These are phyloP conservation scores for Epinephelus moara DNA, from an alignment of 2,113 vertebrate genomes.

Conservation along the genomic window DNA sequence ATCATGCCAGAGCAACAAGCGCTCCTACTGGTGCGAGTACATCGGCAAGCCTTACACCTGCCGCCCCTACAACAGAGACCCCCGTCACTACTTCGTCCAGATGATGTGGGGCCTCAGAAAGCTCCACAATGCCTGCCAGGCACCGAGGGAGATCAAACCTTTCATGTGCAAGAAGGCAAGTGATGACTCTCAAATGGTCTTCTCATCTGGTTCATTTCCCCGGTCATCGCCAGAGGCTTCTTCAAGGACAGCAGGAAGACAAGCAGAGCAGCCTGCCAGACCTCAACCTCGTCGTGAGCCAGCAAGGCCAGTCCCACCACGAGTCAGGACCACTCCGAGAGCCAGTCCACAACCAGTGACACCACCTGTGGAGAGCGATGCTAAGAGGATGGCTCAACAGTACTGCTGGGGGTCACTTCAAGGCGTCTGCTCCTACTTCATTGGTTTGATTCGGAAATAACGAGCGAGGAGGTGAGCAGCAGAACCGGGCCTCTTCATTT, in stretches of 20 bases:
- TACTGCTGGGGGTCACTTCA: constrained; percentile 88
- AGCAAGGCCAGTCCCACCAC: background rate
- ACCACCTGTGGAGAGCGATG: constrained; percentile 66
- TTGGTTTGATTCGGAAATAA: constrained; percentile 85
- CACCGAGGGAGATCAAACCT: constrained; percentile 75
- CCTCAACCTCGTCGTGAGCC: constrained; percentile 4
- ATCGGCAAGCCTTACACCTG: constrained; percentile 83
- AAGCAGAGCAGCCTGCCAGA: background rate
- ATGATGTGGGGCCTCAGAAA: constrained; percentile 84
- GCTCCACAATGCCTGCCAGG: constrained; percentile 81
- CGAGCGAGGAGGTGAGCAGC: constrained; percentile 77
- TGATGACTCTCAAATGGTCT: constrained; percentile 84
- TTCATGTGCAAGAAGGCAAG: constrained; percentile 86
- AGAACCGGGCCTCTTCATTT: background rate
- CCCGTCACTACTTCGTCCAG: constrained; percentile 87
- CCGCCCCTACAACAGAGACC: constrained; percentile 84
- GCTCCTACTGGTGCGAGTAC: constrained; percentile 89
- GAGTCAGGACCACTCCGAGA: constrained; percentile 35
- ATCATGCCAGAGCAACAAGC: constrained; percentile 74
- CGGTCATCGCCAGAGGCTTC: constrained; percentile 1
- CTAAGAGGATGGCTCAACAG: constrained; percentile 82
- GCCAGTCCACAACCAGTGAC: constrained; percentile 23
- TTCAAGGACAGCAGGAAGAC: background rate
- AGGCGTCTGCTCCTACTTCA: constrained; percentile 83
- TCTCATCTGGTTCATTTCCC: constrained; percentile 50